phyloP scores from a whole-genome alignment of 2,113 vertebrate genomes.

The Agapornis roseicollis region DNA sequence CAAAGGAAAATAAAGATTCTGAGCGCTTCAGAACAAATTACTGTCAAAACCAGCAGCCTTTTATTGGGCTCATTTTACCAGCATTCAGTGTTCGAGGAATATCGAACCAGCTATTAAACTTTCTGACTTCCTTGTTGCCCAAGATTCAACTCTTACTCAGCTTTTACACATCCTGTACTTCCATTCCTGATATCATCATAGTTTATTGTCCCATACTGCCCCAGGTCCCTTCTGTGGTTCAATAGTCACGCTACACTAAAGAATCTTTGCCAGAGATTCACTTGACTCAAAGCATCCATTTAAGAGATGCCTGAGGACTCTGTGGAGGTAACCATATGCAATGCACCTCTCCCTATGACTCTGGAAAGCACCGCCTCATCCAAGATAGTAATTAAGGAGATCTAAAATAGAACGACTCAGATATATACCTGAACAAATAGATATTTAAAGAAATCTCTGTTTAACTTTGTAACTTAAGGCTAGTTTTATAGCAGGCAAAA shows the following conservation, averaged over 20 bases:
- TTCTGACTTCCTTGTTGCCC: not conserved
- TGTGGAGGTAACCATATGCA: not conserved
- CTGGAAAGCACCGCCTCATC: not conserved
- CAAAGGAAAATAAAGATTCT: not conserved
- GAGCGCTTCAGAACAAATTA: not conserved
- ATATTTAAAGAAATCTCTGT: not conserved
- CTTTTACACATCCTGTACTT: not conserved
- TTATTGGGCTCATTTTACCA: not conserved
- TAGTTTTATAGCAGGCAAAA: not conserved
- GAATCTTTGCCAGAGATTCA: not conserved
- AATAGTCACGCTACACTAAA: not conserved
- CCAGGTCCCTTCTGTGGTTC: not conserved
- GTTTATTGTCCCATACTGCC: not conserved
- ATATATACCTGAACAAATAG: not conserved
- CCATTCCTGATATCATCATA: not conserved
- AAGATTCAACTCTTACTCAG: not conserved
- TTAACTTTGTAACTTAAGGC: not conserved
- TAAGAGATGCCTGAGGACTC: not conserved
- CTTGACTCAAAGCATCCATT: not conserved
- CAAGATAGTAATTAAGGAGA: not conserved
- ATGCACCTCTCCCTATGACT: not conserved
- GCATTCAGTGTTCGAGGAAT: not conserved
- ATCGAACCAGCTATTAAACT: not conserved
- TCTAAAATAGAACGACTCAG: not conserved
- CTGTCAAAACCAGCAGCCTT: not conserved